Percentiles rank a stretch among this genome's conserved stretches.
phyloP scores from a whole-genome alignment of 1,140 invertebrate species.

The Lepidurus packardi region DNA sequence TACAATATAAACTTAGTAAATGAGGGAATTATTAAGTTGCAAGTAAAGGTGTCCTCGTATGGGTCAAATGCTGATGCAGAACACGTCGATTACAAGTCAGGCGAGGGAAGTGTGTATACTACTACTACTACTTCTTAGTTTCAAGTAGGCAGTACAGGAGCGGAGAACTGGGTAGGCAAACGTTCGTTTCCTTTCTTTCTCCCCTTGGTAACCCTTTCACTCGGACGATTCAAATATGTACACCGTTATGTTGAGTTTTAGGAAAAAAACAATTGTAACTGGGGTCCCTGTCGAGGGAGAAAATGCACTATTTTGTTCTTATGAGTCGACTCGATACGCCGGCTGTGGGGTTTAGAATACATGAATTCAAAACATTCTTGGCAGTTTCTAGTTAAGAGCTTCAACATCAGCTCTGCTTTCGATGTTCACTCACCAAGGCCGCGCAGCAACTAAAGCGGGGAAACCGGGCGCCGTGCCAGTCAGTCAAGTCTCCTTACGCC shows the following conservation, averaged over 20 bases:
- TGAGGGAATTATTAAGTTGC: too few species aligned
- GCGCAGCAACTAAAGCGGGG: not conserved
- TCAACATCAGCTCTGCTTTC: not conserved
- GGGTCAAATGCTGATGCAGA: too few species aligned
- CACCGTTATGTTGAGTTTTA: too few species aligned
- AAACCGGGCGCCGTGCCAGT: not conserved
- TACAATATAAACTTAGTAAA: not conserved
- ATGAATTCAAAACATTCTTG: slow-evolving; percentile 1
- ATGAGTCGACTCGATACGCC: not conserved
- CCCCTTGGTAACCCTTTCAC: slow-evolving; percentile 3
- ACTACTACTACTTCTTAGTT: slow-evolving; percentile 15
- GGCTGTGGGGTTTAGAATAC: not conserved
- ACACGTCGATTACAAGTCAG: not conserved
- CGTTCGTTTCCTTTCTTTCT: not conserved
- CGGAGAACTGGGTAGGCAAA: not conserved
- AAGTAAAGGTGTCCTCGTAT: too few species aligned
- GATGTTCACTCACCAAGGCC: slow-evolving; percentile 17
- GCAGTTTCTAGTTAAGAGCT: not conserved
- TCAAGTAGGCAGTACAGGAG: not conserved
- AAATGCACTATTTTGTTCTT: slow-evolving; percentile 11
- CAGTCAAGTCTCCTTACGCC: not conserved
- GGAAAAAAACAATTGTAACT: too few species aligned
- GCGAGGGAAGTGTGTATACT: not conserved
- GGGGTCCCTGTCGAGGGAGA: not conserved
- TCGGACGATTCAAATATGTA: not conserved